Evolutionary conservation across 2,888 invertebrate species (phyloP).

Genomic region (Pterostichus madidus): DNA sequence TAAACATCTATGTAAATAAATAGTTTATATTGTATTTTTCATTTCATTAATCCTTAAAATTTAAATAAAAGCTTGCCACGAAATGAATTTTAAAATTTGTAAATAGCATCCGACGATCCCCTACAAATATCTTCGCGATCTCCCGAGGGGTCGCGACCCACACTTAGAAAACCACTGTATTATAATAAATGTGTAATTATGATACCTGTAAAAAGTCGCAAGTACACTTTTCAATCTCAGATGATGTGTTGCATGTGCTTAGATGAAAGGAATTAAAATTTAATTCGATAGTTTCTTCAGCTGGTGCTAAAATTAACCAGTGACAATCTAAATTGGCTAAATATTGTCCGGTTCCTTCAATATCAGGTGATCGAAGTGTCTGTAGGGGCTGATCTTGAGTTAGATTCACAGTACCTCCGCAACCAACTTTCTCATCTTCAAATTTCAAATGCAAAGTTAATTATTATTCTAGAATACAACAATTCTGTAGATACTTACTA

Average conservation of each 20-base stretch:
- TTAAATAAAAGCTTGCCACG: too few species aligned
- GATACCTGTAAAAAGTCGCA: slow-evolving; percentile 87
- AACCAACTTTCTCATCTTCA: slow-evolving; percentile 80
- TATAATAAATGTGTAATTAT: too few species aligned
- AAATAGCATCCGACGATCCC: too few species aligned
- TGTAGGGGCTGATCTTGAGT: slow-evolving; percentile 72
- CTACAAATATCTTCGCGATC: too few species aligned
- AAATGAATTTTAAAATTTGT: too few species aligned
- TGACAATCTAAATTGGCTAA: slow-evolving; percentile 81
- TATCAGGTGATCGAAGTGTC: slow-evolving; percentile 76
- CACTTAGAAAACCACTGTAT: too few species aligned
- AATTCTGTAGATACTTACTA: slow-evolving; percentile 74
- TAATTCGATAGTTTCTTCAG: slow-evolving; percentile 82
- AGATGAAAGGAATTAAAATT: slow-evolving; percentile 80
- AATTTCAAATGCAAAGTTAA: slow-evolving; percentile 51
- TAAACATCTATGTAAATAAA: too few species aligned
- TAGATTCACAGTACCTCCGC: slow-evolving; percentile 85
- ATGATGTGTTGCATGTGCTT: slow-evolving; percentile 74
- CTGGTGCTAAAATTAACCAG: slow-evolving; percentile 81
- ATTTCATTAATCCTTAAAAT: too few species aligned
- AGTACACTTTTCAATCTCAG: slow-evolving; percentile 79
- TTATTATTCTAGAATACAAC: too few species aligned
- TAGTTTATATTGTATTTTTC: too few species aligned
- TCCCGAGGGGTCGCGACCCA: too few species aligned
- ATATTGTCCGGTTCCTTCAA: slow-evolving; percentile 78